phyloP scores from a whole-genome alignment of 1,140 invertebrate species.

The Lasioglossum baleicum region DNA sequence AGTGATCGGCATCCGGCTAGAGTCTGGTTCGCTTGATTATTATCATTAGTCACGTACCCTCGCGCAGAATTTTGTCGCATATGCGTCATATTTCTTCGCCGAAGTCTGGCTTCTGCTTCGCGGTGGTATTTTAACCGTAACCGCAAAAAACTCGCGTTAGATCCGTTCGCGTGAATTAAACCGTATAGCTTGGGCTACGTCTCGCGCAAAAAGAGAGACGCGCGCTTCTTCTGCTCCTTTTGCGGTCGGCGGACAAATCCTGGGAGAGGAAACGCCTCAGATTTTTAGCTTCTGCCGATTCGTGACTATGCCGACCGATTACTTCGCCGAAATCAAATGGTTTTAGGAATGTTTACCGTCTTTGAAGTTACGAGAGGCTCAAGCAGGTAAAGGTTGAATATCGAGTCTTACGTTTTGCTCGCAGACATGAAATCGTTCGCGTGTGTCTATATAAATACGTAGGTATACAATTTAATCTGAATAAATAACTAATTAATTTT shows the following conservation, averaged over 20 bases:
- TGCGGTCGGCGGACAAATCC: constrained; percentile 37
- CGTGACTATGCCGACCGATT: constrained; percentile 14
- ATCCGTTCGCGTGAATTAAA: constrained; percentile 62
- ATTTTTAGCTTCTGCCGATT: constrained; percentile 49
- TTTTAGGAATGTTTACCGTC: neutral
- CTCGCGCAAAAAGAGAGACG: constrained; percentile 32
- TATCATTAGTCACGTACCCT: constrained; percentile 54
- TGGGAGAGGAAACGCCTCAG: constrained; percentile 48
- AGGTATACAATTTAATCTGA: too few species aligned
- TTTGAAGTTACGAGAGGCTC: neutral
- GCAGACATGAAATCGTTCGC: too few species aligned
- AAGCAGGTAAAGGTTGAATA: too few species aligned
- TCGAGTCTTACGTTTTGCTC: too few species aligned
- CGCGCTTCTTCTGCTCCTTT: constrained; percentile 44
- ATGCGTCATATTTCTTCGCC: constrained; percentile 54
- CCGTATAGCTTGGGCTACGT: constrained; percentile 46
- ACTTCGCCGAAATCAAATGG: constrained; percentile 14
- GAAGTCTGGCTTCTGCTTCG: constrained; percentile 40
- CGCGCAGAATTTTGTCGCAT: constrained; percentile 44
- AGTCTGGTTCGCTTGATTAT: constrained; percentile 40
- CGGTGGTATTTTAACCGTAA: constrained; percentile 56
- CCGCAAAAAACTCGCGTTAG: constrained; percentile 56
- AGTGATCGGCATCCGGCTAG: constrained; percentile 28
- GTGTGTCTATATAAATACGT: too few species aligned
- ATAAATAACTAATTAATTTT: too few species aligned